phyloP scores from a whole-genome alignment of 2,888 invertebrate genomes.

The Patella pellucida region DNA sequence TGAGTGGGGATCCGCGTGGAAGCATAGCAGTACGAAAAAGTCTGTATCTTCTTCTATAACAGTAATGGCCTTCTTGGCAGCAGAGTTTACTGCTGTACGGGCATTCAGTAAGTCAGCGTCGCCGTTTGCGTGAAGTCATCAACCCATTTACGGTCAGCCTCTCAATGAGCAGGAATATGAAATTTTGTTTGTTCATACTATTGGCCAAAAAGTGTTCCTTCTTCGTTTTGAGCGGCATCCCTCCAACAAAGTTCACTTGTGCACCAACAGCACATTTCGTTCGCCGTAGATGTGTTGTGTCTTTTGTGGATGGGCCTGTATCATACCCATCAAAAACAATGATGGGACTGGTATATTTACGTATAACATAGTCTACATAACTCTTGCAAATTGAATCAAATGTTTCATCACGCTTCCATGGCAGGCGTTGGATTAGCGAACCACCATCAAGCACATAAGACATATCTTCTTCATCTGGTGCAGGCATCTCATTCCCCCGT shows the following conservation, averaged over 20 bases:
- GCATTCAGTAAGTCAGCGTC: slow-evolving; percentile 29
- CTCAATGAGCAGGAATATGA: too few relatives aligned
- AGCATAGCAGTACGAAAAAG: slow-evolving; percentile 31
- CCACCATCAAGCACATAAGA: slow-evolving; percentile 44
- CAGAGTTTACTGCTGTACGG: neutral
- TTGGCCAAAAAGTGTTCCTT: too few relatives aligned
- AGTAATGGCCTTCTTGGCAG: neutral
- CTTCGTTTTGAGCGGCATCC: too few relatives aligned
- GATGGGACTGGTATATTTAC: too few relatives aligned
- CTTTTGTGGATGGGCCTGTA: slow-evolving; percentile 31
- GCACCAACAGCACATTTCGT: slow-evolving; percentile 23
- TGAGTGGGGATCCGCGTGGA: slow-evolving; percentile 12
- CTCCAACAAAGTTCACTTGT: too few relatives aligned
- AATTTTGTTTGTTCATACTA: too few relatives aligned
- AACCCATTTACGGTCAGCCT: slow-evolving; percentile 26
- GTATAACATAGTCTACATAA: slow-evolving; percentile 33
- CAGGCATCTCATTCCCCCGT: neutral
- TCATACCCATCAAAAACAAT: slow-evolving; percentile 43
- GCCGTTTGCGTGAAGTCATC: slow-evolving; percentile 34
- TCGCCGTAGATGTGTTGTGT: slow-evolving; percentile 32
- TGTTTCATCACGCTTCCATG: slow-evolving; percentile 36
- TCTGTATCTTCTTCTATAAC: neutral
- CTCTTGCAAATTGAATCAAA: slow-evolving; percentile 33
- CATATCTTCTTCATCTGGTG: slow-evolving; percentile 2
- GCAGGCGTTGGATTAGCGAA: slow-evolving; percentile 38